Base-by-base conservation (phyloP, 2,888 invertebrate genomes). In the Doris montereyensis region DNA sequence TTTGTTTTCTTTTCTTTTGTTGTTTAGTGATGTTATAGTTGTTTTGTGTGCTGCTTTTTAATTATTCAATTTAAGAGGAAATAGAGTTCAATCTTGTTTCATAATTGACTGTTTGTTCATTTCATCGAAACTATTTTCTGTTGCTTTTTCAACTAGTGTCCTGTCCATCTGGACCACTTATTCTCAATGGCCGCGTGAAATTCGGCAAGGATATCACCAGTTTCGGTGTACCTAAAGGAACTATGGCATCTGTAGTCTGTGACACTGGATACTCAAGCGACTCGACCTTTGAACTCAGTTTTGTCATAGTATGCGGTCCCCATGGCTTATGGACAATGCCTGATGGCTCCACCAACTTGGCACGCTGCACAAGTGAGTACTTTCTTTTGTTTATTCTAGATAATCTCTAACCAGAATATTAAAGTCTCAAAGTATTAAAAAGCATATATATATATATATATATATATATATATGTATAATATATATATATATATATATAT, bases 201-300 rank as follows among this genome's bases (percentile, higher is more conserved):
- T 68, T 60, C 52, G 70, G 24, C 21, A 24, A 58, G 8, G 35
- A 58, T 26, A 57, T 57, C 26, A 17, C 30, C 57, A 65, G 32
- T n/a, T 77, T 71, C 58, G 72, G n/a, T n/a, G 52, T 41, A 41
- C 5, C 35, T 72, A 81, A 82, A 10, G 82, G 83, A 1, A 83
- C 80, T 35, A 72, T 70, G n/a, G 85, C 83, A 1, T 81, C 80
- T 13, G 79, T 86, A 8, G 65, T 79, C 26, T 86, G 86, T 79
- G 79, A 81, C 21, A 71, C 76, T n/a, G 84, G 83, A 60, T 85
- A 81, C 67, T 77, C 80, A 1, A 80, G 76, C 1, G 60, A 73
- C 1, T 60, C 75, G 41, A 77, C 74, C 58, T 76, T 76, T 57
- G 71, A 79, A 60, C 24, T 35, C 26, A 77, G 67, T 13, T 82